Evolutionary conservation across 2,888 invertebrate genomes (phyloP).

Genomic region (Ophonus ardosiacus): DNA sequence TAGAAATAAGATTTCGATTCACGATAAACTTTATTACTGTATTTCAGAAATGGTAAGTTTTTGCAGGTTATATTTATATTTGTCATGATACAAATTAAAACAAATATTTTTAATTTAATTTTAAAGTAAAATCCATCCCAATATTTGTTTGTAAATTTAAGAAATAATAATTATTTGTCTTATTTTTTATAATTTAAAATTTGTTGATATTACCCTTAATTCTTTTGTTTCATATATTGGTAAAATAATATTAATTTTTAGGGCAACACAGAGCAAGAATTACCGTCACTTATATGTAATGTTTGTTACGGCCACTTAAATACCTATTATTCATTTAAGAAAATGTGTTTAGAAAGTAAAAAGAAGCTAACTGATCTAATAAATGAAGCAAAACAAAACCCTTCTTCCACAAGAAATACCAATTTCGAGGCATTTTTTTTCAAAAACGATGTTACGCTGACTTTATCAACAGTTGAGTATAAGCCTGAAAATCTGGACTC

Average conservation of each 20-base stretch:
- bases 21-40: conserved; percentile 27
- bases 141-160: background rate
- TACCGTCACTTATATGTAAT: conserved; percentile 11
- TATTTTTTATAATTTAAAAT: too few species aligned
- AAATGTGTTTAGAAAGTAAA: conserved; percentile 41
- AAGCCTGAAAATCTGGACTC: background rate
- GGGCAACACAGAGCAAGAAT: conserved; percentile 7
- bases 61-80: conserved; percentile 38
- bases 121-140: too few species aligned
- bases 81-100: background rate
- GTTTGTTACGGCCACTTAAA: conserved; percentile 15
- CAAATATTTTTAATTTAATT: background rate
- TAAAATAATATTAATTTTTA: background rate
- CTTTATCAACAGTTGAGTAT: background rate
- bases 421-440: conserved; percentile 21
- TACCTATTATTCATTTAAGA: conserved; percentile 27
- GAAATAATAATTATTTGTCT: background rate
- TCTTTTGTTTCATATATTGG: too few species aligned
- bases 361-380: conserved; percentile 19
- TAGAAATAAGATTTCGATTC: conserved; percentile 27
- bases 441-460: background rate
- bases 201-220: too few species aligned
- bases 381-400: conserved; percentile 17
- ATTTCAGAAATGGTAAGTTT: conserved; percentile 36
- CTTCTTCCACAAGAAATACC: background rate